A percentile compares a stretch with the other conserved stretches of the same genome.
Conservation (phyloP, 2,888 invertebrate genomes). For the Luperina testacea region DNA sequence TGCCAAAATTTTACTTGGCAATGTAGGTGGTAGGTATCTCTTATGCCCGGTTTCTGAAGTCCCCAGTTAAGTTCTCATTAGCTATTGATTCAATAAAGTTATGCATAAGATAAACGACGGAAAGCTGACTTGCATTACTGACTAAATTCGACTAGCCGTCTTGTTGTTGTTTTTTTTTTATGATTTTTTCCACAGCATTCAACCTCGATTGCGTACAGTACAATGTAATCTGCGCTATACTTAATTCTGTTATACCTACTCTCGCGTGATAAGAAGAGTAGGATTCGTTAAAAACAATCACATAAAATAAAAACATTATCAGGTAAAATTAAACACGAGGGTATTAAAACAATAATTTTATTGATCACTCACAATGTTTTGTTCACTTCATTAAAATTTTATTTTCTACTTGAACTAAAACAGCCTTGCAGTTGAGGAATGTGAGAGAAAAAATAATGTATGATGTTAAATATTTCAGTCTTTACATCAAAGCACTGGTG, state of each 20-base stretch:
- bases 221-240: not conserved
- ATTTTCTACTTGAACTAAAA: conserved; percentile 80
- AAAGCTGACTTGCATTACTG: conserved; percentile 8
- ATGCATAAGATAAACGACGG: too few relatives aligned
- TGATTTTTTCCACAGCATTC: not conserved
- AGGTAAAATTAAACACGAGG: conserved; percentile 43
- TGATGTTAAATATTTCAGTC: conserved; percentile 78
- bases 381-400: conserved; percentile 80
- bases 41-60: too few relatives aligned
- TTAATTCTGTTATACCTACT: not conserved
- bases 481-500: conserved; percentile 76
- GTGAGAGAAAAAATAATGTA: conserved; percentile 77
- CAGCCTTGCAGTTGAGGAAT: conserved; percentile 87
- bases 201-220: not conserved
- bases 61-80: too few relatives aligned
- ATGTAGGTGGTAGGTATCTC: not conserved
- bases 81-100: too few relatives aligned
- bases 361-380: conserved; percentile 86
- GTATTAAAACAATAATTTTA: conserved; percentile 73
- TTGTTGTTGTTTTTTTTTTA: not conserved
- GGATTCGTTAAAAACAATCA: not conserved
- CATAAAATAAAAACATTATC: conserved; percentile 2
- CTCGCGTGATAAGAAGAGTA: not conserved
- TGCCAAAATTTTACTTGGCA: conserved; percentile 1
- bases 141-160: not conserved